Conservation (phyloP, 1,140 invertebrate genomes). For the Orchesella cincta region DNA sequence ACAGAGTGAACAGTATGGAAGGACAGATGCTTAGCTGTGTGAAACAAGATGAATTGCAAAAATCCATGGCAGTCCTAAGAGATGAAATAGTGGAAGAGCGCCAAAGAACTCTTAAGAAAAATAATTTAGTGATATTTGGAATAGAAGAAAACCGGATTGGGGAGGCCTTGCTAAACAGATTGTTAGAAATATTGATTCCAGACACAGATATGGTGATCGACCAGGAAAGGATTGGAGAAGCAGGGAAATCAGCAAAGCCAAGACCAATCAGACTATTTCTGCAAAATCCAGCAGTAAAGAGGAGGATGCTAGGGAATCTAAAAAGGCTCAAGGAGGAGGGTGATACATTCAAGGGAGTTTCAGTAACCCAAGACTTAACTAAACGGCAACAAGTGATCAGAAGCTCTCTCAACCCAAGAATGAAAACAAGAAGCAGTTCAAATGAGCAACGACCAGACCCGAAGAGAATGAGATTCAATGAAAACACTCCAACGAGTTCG, state of each 20-base stretch:
- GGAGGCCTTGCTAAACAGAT: not conserved
- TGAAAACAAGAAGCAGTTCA: too few relatives aligned
- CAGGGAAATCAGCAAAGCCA: not conserved
- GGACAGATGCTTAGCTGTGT: too few relatives aligned
- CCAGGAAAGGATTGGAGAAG: not conserved
- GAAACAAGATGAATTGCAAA: not conserved
- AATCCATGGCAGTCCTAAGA: not conserved
- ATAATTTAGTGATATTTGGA: conserved; percentile 8
- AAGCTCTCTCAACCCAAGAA: too few relatives aligned
- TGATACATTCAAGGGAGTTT: not conserved
- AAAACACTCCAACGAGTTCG: too few relatives aligned
- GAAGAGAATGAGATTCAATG: not conserved
- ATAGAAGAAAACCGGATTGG: not conserved
- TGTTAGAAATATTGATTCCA: not conserved
- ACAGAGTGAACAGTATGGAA: too few relatives aligned
- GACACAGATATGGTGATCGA: not conserved
- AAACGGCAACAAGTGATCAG: too few relatives aligned
- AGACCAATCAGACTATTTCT: not conserved
- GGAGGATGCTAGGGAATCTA: not conserved
- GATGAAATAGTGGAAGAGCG: not conserved
- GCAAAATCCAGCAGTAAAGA: not conserved
- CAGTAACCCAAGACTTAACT: not conserved
- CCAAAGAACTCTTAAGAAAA: not conserved
- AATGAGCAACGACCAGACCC: too few relatives aligned
- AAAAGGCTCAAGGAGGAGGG: not conserved